Conservation (phyloP, 2,797 vertebrate species). For the Morelia viridis region DNA sequence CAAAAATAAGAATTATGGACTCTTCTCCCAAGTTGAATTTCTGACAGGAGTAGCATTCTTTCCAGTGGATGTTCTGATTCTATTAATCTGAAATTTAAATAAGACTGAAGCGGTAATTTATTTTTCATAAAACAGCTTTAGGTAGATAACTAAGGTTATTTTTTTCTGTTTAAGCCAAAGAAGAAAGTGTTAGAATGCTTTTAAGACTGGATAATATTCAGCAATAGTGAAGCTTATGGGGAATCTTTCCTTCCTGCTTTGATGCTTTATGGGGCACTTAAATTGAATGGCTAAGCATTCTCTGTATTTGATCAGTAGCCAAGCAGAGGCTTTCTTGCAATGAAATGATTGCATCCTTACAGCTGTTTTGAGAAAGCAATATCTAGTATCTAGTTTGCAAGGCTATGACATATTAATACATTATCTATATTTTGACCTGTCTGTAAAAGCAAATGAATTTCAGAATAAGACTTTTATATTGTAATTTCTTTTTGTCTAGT, state of each 20-base stretch:
- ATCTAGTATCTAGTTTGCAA: neutral
- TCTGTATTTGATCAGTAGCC: neutral
- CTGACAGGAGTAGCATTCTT: neutral
- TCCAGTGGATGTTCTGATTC: neutral
- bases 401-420: no score
- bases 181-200: neutral
- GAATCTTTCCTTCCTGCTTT: neutral
- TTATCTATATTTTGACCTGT: neutral
- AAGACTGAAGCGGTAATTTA: neutral
- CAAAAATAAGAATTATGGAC: neutral
- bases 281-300: neutral
- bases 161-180: neutral
- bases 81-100: neutral
- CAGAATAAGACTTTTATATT: neutral
- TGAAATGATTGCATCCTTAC: neutral
- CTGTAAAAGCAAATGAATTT: neutral
- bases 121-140: neutral
- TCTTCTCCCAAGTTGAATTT: neutral
- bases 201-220: neutral
- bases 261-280: neutral
- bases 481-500: slow-evolving; percentile 5
- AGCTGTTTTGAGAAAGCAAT: neutral
- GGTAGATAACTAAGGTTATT: neutral
- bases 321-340: neutral
- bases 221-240: neutral